Conservation (phyloP, 2,888 invertebrate genomes). For the Parochlus steinenii region DNA sequence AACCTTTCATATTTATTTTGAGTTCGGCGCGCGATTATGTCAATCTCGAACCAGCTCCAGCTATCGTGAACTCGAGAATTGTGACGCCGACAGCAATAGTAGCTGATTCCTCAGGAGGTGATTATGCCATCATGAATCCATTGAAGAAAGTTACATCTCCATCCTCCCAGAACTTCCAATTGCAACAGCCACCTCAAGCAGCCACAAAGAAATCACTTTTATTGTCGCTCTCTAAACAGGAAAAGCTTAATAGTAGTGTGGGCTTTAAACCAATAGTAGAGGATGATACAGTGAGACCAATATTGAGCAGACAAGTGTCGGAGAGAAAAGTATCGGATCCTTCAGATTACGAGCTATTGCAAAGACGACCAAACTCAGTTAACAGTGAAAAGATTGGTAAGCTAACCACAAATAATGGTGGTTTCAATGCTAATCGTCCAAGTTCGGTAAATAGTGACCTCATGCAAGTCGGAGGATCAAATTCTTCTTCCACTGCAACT, state of each 20-base stretch:
- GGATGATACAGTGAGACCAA: background rate
- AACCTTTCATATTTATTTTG: conserved; percentile 3
- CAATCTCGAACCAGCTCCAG: conserved; percentile 22
- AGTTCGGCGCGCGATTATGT: conserved; percentile 22
- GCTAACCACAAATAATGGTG: conserved; percentile 14
- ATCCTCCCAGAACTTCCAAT: conserved; percentile 2
- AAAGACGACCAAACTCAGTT: conserved; percentile 25
- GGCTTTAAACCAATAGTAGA: conserved; percentile 12
- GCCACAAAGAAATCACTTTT: conserved; percentile 2
- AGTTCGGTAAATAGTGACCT: conserved; percentile 21
- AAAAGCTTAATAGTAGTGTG: conserved; percentile 7
- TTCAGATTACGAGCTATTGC: conserved; percentile 22
- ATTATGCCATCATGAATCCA: conserved; percentile 35
- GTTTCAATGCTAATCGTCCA: conserved; percentile 17
- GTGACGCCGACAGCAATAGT: conserved; percentile 7
- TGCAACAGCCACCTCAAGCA: conserved; percentile 11
- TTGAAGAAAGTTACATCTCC: conserved; percentile 14
- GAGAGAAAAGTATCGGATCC: conserved; percentile 22
- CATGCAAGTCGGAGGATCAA: conserved; percentile 17
- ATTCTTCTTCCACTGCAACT: conserved; percentile 18
- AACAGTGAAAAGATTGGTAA: conserved; percentile 23
- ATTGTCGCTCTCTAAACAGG: conserved; percentile 7
- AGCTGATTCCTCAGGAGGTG: conserved; percentile 20
- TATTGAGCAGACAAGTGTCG: conserved; percentile 4
- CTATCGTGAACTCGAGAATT: conserved; percentile 7